Conservation (phyloP, 2,888 invertebrate genomes). For the Pyrgus malvae region DNA sequence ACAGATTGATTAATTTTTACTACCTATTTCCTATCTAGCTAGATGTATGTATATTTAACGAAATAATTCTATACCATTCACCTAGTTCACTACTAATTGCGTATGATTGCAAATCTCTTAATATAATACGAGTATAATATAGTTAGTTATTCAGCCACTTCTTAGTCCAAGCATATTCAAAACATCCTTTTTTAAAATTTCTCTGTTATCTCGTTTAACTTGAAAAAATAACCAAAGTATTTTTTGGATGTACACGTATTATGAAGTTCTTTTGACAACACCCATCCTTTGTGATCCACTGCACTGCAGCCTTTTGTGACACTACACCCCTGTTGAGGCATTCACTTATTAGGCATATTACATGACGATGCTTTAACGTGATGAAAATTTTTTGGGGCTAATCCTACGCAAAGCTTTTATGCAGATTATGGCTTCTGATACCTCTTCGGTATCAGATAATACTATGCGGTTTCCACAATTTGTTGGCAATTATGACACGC, state of each 20-base stretch:
- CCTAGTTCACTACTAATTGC: no score
- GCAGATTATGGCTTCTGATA: neutral
- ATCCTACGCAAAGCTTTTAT: neutral
- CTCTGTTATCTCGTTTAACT: no score
- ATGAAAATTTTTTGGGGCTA: constrained; percentile 14
- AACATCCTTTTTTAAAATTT: no score
- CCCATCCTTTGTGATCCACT: constrained; percentile 20
- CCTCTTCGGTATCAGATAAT: neutral
- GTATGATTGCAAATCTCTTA: no score
- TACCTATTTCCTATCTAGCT: no score
- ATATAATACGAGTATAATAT: no score
- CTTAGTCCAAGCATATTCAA: no score
- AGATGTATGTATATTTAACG: no score
- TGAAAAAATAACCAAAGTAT: neutral
- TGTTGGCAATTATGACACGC: neutral
- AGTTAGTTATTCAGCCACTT: no score
- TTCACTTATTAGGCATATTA: constrained; percentile 23
- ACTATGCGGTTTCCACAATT: neutral
- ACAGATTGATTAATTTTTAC: no score
- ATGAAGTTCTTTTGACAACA: constrained; percentile 18
- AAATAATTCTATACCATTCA: no score
- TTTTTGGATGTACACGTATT: neutral
- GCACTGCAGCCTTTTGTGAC: constrained; percentile 13
- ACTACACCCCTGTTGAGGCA: constrained; percentile 8
- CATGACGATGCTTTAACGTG: constrained; percentile 16